A percentile compares a stretch with the other conserved stretches of the same genome.
Evolutionary conservation across 2,797 vertebrate genomes (phyloP).

Genomic region (Melopsittacus undulatus): DNA sequence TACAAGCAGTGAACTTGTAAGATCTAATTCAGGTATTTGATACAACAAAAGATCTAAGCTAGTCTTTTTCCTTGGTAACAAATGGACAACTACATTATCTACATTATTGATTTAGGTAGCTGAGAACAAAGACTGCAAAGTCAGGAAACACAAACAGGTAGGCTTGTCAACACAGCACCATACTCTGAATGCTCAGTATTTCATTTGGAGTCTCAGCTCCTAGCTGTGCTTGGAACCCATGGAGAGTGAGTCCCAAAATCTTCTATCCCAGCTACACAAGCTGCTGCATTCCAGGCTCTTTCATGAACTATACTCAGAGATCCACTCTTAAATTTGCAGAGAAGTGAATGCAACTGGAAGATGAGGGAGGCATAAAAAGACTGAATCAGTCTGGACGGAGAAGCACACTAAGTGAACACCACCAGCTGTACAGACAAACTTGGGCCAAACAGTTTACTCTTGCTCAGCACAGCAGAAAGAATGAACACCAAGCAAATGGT

Average conservation of each 20-base stretch:
- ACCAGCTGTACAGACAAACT: neutral
- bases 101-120: neutral
- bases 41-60: neutral
- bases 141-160: slow-evolving; percentile 11
- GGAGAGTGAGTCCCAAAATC: neutral
- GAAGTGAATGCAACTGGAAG: rapidly evolving
- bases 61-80: neutral
- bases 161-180: neutral
- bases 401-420: neutral
- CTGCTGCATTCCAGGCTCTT: neutral
- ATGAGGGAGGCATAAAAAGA: neutral
- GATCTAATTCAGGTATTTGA: neutral
- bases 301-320: neutral
- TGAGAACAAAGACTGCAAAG: neutral
- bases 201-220: neutral
- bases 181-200: neutral
- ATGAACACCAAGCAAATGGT: rapidly evolving
- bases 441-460: neutral
- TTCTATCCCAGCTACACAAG: neutral
- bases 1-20: neutral
- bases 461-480: neutral
- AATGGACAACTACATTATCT: neutral
- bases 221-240: rapidly evolving
- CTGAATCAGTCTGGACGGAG: neutral
- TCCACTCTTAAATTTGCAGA: rapidly evolving